Evolutionary conservation across 2,797 vertebrate genomes (phyloP).

Genomic region (Aldrovandia affinis): DNA sequence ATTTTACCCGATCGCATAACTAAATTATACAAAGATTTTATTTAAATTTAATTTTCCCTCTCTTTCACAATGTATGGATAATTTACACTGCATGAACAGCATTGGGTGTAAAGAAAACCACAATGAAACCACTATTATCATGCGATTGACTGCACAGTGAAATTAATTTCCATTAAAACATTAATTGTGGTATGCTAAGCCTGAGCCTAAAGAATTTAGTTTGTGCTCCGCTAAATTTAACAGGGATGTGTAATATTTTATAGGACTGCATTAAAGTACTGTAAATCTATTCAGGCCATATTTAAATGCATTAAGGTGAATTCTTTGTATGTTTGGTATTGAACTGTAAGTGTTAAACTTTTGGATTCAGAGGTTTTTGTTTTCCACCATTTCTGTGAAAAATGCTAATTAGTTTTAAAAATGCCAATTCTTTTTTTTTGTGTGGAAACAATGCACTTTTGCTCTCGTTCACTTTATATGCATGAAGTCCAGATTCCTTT

Average conservation of each 20-base stretch:
- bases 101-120: not conserved
- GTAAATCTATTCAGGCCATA: slow-evolving; percentile 31
- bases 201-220: not conserved
- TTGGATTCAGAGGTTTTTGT: slow-evolving; percentile 1
- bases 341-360: slow-evolving; percentile 10
- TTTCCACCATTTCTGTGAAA: slow-evolving; percentile 41
- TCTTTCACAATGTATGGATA: not conserved
- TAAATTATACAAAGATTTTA: not conserved
- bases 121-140: not conserved
- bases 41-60: not conserved
- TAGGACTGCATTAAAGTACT: slow-evolving; percentile 46
- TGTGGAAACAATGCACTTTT: slow-evolving; percentile 41
- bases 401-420: slow-evolving; percentile 19
- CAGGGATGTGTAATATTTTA: slow-evolving; percentile 13
- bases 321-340: slow-evolving; percentile 22
- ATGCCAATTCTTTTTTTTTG: slow-evolving; percentile 47
- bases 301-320: slow-evolving; percentile 47
- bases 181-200: not conserved
- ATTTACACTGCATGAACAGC: not conserved
- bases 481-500: not conserved
- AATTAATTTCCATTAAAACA: not conserved
- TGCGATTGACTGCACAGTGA: not conserved
- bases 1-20: not conserved
- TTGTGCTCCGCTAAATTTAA: not conserved
- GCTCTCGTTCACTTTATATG: slow-evolving; percentile 3